Conservation (phyloP, 1,140 invertebrate genomes). For the Triops cancriformis region DNA sequence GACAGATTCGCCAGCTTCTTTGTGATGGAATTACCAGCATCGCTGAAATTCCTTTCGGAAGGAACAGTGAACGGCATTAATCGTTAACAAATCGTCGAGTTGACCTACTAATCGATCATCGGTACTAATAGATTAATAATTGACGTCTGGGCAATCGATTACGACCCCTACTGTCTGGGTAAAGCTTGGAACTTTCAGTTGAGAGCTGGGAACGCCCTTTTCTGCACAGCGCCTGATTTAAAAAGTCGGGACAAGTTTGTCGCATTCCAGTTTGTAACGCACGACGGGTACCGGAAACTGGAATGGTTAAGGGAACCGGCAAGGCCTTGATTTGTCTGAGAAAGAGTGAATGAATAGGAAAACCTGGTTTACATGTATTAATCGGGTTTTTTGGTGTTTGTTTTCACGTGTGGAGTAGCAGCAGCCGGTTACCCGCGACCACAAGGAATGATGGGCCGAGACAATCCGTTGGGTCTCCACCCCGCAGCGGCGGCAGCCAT, state of each 20-base stretch:
- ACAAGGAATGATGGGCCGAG: slow-evolving; percentile 49
- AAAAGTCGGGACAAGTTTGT: not conserved
- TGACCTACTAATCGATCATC: too few relatives aligned
- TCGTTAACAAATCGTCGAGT: too few relatives aligned
- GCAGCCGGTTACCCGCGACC: slow-evolving; percentile 51
- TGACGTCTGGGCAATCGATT: too few relatives aligned
- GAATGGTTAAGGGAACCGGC: slow-evolving; percentile 9
- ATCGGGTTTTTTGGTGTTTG: slow-evolving; percentile 31
- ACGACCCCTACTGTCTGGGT: too few relatives aligned
- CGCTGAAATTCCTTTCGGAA: too few relatives aligned
- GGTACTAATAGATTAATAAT: too few relatives aligned
- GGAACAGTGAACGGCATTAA: too few relatives aligned
- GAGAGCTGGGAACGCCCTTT: too few relatives aligned
- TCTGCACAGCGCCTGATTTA: too few relatives aligned
- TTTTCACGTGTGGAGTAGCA: slow-evolving; percentile 40
- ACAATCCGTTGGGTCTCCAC: slow-evolving; percentile 46
- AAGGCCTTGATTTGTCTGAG: not conserved
- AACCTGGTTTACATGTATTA: slow-evolving; percentile 19
- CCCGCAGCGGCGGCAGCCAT: slow-evolving; percentile 66
- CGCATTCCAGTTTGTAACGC: not conserved
- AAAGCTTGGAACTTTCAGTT: too few relatives aligned
- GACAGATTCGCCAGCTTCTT: too few relatives aligned
- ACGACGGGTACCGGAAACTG: not conserved
- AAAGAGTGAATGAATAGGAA: not conserved
- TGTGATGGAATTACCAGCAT: too few relatives aligned